Conservation (phyloP, 2,113 vertebrate genomes). For the Atrichornis clamosus region DNA sequence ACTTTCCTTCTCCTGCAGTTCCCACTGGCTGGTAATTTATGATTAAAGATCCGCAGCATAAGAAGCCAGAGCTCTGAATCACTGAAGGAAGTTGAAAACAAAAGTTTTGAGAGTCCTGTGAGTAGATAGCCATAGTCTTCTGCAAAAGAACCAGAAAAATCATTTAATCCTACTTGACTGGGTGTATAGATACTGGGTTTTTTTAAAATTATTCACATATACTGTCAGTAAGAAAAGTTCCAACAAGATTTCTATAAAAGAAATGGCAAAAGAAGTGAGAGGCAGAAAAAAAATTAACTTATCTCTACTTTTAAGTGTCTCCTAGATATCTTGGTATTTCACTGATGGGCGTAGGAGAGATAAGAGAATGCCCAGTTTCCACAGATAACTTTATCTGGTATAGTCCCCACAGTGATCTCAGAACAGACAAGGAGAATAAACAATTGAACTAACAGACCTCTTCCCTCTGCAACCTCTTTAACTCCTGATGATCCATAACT, state of each 20-base stretch:
- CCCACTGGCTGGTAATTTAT: neutral
- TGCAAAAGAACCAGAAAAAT: neutral
- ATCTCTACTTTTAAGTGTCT: conserved; percentile 34
- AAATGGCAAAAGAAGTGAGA: conserved; percentile 5
- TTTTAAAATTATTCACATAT: neutral
- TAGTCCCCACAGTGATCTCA: neutral
- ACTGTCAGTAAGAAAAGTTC: neutral
- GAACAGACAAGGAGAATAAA: conserved; percentile 24
- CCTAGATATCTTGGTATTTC: conserved; percentile 23
- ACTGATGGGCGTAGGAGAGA: neutral
- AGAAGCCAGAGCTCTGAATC: neutral
- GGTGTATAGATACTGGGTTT: neutral
- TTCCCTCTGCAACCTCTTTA: conserved; percentile 6
- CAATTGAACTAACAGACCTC: neutral
- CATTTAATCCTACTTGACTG: neutral
- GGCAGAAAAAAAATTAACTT: neutral
- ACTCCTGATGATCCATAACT: neutral
- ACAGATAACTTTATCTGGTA: conserved; percentile 9
- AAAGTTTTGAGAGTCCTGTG: neutral
- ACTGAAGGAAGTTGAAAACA: neutral
- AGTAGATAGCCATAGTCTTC: neutral
- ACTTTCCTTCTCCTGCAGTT: neutral
- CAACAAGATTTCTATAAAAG: neutral
- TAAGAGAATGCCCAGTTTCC: conserved; percentile 27
- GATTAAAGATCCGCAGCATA: neutral